Evolutionary conservation across 2,888 invertebrate genomes (phyloP), one percentile per base, ranked within the genome.

Genomic region (Drosophila nigricruria): DNA sequence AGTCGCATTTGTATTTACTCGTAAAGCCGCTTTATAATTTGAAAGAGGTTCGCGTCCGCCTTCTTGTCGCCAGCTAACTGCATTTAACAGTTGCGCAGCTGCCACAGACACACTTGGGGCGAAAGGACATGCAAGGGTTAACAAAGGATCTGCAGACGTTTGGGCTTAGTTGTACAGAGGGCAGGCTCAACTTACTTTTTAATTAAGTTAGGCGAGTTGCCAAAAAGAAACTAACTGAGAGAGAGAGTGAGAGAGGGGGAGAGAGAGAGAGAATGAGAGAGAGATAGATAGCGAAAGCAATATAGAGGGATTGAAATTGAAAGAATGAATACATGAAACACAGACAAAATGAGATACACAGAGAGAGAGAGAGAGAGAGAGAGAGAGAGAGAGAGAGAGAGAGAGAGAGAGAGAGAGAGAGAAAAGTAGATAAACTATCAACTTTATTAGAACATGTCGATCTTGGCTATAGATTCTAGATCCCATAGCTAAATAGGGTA

Each of bases 21-120:
- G 30, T 49, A 78, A 77, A 82, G 87, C 87, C 87, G 83, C 89
- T 88, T 82, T 88, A 69, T 88, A 88, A 84, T 84, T 84, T 80
- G 52, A 72, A 74, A 34, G 73, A 70, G 77, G 63, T 57, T 78
- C 72, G 65, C 57, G 63, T 61, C 52, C 68, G 61, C 53, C 67
- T 67, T 40, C 49, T 60, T 43, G 62, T 49, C 57, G 43, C 58
- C 59, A 54, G 36, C 72, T 83, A 86, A 88, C 84, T 80, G 87
- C 83, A 87, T 70, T 86, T 75, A 86, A 82, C 74, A 67, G 73
- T 88, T 88, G 74, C 68, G 63, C 86, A 82, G 86, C 86, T 82
- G 83, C 62, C 75, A 14, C 42, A 32, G 32, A 16, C 20, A 20
- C 20, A 25, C 49, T 64, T 60, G 62, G 60, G 50, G 58, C 52